phyloP scores from a whole-genome alignment of 2,113 vertebrate genomes.

The Erpornis zantholeuca region DNA sequence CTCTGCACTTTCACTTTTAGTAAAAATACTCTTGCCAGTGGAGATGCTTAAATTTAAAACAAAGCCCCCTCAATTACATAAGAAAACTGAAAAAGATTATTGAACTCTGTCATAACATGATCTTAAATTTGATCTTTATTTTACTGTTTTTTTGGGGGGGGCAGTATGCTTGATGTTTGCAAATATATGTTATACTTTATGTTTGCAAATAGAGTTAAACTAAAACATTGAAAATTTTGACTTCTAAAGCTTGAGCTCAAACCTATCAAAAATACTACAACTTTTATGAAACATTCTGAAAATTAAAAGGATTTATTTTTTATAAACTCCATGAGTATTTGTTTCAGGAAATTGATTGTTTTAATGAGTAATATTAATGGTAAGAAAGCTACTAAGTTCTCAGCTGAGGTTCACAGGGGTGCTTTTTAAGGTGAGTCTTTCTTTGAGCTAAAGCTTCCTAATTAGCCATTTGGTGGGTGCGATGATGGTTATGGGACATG shows the following conservation, averaged over 20 bases:
- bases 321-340: not conserved
- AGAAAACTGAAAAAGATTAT: not conserved
- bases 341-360: not conserved
- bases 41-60: not conserved
- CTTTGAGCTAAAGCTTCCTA: not conserved
- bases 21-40: not conserved
- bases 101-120: not conserved
- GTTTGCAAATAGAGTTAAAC: not conserved
- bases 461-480: not conserved
- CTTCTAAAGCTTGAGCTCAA: not conserved
- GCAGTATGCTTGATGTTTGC: not conserved
- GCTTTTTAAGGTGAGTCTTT: not conserved
- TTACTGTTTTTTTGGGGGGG: not conserved
- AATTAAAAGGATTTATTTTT: not conserved
- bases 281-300: not conserved
- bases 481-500: not conserved
- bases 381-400: not conserved
- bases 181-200: not conserved
- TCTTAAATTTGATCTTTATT: not conserved
- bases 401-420: fast-evolving
- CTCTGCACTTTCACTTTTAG: not conserved
- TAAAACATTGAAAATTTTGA: not conserved
- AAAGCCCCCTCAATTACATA: fast-evolving
- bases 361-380: not conserved
- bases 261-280: not conserved